Base-by-base conservation (phyloP, 2,888 invertebrate species). In the Drosophila aldrichi region DNA sequence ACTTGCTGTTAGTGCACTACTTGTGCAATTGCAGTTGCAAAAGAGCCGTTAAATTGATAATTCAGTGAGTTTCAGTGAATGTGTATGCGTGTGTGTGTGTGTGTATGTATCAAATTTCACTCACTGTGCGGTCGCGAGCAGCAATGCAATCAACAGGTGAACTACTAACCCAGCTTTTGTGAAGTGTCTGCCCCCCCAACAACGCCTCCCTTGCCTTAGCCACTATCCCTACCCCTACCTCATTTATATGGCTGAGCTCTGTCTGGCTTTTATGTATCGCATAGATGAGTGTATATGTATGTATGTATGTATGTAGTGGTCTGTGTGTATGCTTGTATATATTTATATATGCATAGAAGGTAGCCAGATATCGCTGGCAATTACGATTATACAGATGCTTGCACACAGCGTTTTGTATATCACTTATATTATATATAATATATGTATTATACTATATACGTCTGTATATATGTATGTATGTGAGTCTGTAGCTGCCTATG, bases 81-180 rank as follows among this genome's bases (percentile, higher is more conserved):
- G 40, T 40, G 25, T 25, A 25, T 25, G 25, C 5, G 25, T 25
- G 25, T 25, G 4, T 25, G 44, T 75, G 41, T 62, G n/a, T n/a
- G 32, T 55, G 55, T 46, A 46, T 63, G 36, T 76, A 76, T 76
- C 68, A 48, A 76, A 76, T 76, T 76, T 67, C 77, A 77, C 66
- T 77, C 70, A 77, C 65, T 77, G 74, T 76, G 77, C 77, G 69
- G 76, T 73, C 62, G 43, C 54, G 48, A 49, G 36, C 57, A 46
- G 20, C 51, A 58, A 55, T 67, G 66, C 78, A 72, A 62, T 75
- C 77, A 81, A 83, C 83, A 81, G 79, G 73, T 81, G 70, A 79
- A 75, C 81, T 75, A 81, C 81, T 81, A 81, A 81, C 81, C 81
- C 78, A 83, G 72, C 83, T 70, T 70, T 72, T 56, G 36, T 57